phyloP scores from a whole-genome alignment of 2,797 vertebrate species.

The Sphenopsis melanotis region DNA sequence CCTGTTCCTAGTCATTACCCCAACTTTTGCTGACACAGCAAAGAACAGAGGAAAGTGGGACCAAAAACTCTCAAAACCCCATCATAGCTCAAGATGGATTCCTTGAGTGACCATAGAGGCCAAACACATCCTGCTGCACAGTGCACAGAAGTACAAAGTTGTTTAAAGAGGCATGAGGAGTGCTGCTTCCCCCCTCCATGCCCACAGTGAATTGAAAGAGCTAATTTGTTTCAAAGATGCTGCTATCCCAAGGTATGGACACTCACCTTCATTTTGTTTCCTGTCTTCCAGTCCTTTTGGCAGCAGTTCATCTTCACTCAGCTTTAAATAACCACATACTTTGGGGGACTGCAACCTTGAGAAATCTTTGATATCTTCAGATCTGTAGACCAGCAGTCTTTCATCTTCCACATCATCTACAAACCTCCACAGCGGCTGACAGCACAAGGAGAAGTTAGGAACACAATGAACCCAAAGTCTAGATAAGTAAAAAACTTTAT shows the following conservation, averaged over 20 bases:
- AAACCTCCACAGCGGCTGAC: constrained; percentile 94
- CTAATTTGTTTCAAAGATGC: not conserved
- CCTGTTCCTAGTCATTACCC: not conserved
- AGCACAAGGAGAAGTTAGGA: not conserved
- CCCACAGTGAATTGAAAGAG: not conserved
- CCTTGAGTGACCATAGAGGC: not conserved
- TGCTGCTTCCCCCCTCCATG: not conserved
- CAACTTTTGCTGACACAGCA: not conserved
- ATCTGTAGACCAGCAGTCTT: constrained; percentile 90
- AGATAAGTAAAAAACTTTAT: not conserved
- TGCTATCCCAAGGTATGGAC: not conserved
- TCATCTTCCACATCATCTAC: constrained; percentile 79
- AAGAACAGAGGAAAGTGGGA: not conserved
- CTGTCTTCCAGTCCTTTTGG: constrained; percentile 69
- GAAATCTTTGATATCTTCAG: constrained; percentile 91
- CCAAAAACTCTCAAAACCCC: not conserved
- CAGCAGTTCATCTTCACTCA: constrained; percentile 74
- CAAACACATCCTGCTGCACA: not conserved
- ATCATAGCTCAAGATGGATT: not conserved
- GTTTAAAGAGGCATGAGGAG: not conserved
- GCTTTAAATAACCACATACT: constrained; percentile 90
- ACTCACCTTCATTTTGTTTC: constrained; percentile 52
- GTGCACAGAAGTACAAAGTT: not conserved
- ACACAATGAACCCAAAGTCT: not conserved
- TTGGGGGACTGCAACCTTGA: constrained; percentile 88